Evolutionary conservation across 2,888 invertebrate species (phyloP), one percentile per base, ranked within the genome.

Genomic region (Protodeltote pygarga): DNA sequence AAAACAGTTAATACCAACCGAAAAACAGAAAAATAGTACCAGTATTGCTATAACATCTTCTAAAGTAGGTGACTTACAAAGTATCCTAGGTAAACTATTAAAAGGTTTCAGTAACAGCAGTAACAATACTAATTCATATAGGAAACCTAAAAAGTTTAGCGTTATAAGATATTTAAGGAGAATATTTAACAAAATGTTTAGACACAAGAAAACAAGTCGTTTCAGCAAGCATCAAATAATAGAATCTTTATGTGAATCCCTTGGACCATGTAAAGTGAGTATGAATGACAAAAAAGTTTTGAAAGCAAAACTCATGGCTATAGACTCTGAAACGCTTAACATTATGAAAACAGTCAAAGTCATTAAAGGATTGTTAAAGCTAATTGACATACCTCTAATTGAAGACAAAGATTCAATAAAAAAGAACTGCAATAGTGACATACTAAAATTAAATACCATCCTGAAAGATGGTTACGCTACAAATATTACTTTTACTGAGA

Each of bases 281-380:
- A 32, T 51, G 11, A 71, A 60, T 9, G 73, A 77, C 15, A 80
- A 64, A 57, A 24, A 42, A 21, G 13, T 65, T n/a, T 46, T 89
- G 5, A 69, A 73, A 35, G 33, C 57, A 0, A 87, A 85, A 67
- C 57, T 89, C 4, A 65, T 72, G 21, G 67, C 81, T 20, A 55
- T 89, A 17, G 77, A 78, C 37, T 28, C 32, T 2, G 85, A 87
- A 76, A 79, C 81, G 8, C 53, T 65, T 10, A 77, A 60, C 20
- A 81, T 88, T 39, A 61, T 89, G 4, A 78, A 68, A 65, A 79
- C 72, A 8, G 75, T 88, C 0, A 79, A 71, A 51, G 80, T 73
- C 8, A 85, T 89, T 1, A 87, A 87, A 54, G 84, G 83, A 2
- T 65, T 84, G 20, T 50, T 87, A 14, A 73, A 70, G 40, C 44